Conservation (phyloP, 2,888 invertebrate species). For the Incurvaria masculella region DNA sequence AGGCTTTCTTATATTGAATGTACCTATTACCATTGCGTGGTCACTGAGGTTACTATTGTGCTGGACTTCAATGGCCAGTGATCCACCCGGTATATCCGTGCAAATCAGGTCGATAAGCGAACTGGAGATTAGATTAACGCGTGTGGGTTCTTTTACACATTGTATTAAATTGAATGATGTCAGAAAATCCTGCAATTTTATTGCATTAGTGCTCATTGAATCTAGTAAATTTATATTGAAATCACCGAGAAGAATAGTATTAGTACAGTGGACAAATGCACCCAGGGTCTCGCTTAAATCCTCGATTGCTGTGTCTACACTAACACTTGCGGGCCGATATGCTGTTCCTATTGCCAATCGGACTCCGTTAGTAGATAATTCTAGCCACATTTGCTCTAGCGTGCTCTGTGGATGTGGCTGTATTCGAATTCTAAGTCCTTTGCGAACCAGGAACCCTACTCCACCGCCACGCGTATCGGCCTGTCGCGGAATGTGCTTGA, state of each 20-base stretch:
- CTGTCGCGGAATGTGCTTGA: too few relatives aligned
- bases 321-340: too few relatives aligned
- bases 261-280: too few relatives aligned
- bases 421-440: too few relatives aligned
- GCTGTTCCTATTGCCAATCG: too few relatives aligned
- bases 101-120: not conserved
- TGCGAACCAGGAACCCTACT: too few relatives aligned
- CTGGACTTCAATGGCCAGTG: not conserved
- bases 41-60: not conserved
- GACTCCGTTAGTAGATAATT: too few relatives aligned
- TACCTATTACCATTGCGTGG: not conserved
- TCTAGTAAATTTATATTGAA: not conserved
- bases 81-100: not conserved
- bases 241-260: slow-evolving; percentile 8
- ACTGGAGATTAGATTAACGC: not conserved
- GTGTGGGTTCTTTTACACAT: not conserved
- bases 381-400: too few relatives aligned
- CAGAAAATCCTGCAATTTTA: not conserved
- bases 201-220: not conserved
- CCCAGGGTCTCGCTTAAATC: too few relatives aligned
- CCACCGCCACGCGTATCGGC: too few relatives aligned
- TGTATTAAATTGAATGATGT: not conserved
- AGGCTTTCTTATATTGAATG: not conserved
- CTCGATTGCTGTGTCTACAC: too few relatives aligned
- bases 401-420: too few relatives aligned